Percentiles rank a stretch among this genome's conserved stretches.
These are phyloP conservation scores for Lasioglossum zephyrum DNA, from an alignment of 2,888 invertebrate species.

Conservation along the genomic window DNA sequence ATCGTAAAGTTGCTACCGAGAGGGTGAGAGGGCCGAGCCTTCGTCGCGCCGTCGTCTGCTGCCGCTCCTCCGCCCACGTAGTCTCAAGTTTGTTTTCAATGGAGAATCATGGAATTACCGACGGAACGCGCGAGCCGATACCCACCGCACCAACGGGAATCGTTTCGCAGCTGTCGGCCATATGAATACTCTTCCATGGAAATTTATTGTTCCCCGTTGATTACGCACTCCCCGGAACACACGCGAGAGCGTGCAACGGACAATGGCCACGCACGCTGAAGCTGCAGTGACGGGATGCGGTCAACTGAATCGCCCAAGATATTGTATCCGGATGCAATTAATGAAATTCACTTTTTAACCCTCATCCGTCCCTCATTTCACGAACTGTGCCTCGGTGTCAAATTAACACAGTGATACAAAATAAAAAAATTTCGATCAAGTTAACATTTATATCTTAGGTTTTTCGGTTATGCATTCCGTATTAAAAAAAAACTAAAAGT, in stretches of 20 bases:
- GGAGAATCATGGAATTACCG: conserved; percentile 49
- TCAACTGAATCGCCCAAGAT: background rate
- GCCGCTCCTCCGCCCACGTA: background rate
- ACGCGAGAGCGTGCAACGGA: background rate
- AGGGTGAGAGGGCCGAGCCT: background rate
- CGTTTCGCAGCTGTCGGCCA: background rate
- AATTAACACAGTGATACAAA: too few species aligned
- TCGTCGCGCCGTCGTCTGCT: conserved; percentile 27
- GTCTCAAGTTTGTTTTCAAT: conserved; percentile 34
- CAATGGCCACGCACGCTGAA: background rate
- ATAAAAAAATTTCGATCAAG: too few species aligned
- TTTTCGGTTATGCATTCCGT: too few species aligned
- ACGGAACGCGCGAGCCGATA: conserved; percentile 21
- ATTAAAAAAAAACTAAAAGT: too few species aligned
- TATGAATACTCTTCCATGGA: background rate
- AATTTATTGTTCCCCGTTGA: conserved; percentile 16
- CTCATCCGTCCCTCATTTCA: too few species aligned
- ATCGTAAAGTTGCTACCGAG: conserved; percentile 31
- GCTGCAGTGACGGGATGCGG: background rate
- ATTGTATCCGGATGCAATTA: background rate
- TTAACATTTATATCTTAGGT: too few species aligned
- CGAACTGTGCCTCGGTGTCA: too few species aligned
- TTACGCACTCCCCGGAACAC: background rate
- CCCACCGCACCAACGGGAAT: background rate
- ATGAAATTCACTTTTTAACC: background rate